phyloP scores from a whole-genome alignment of 1,140 invertebrate genomes.

The Anoplophora glabripennis region DNA sequence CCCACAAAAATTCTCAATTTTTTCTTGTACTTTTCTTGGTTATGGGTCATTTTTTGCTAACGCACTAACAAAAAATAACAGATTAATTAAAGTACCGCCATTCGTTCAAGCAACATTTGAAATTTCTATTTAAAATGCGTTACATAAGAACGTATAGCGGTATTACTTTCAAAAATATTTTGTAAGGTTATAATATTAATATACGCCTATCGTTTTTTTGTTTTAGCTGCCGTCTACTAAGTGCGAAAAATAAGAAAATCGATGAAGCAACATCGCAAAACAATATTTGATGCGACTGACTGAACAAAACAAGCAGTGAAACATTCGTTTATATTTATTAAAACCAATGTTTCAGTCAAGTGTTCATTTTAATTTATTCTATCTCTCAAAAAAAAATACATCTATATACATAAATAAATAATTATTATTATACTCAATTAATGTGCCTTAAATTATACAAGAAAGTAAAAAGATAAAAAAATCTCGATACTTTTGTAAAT shows the following conservation, averaged over 20 bases:
- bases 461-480: conserved; percentile 25
- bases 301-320: conserved; percentile 32
- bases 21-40: no score
- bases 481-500: conserved; percentile 12
- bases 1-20: no score
- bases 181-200: no score
- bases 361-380: conserved; percentile 31
- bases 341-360: conserved; percentile 29
- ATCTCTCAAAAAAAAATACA: conserved; percentile 15
- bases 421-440: conserved; percentile 14
- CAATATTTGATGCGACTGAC: conserved; percentile 31
- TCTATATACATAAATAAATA: conserved; percentile 7
- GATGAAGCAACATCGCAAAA: conserved; percentile 21
- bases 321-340: conserved; percentile 23
- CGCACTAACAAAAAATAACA: no score
- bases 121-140: no score
- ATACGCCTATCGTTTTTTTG: conserved; percentile 4
- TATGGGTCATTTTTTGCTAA: no score
- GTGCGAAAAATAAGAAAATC: conserved; percentile 23
- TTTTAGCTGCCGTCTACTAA: conserved; percentile 43
- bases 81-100: no score
- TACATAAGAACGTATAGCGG: no score
- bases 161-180: no score
- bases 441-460: conserved; percentile 43
- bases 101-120: no score